phyloP scores from a whole-genome alignment of 2,797 vertebrate genomes.

The Acestrorhynchus altus region DNA sequence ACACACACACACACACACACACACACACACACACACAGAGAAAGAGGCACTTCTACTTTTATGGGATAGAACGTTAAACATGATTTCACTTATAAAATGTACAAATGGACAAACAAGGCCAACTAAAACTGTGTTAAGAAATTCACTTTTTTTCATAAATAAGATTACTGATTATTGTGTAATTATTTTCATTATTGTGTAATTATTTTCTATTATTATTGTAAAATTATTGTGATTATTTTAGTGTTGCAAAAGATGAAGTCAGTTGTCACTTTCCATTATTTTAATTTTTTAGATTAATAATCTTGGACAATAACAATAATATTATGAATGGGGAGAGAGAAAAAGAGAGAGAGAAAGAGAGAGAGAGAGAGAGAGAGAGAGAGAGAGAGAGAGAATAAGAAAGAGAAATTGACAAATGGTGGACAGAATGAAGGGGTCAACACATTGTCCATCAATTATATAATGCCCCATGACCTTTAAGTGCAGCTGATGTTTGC shows the following conservation, averaged over 20 bases:
- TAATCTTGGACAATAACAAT: too few species aligned
- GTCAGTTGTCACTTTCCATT: too few species aligned
- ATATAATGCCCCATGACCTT: conserved; percentile 28
- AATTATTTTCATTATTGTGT: too few species aligned
- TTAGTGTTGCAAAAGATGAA: too few species aligned
- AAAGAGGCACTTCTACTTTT: too few species aligned
- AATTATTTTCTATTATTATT: too few species aligned
- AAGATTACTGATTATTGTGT: too few species aligned
- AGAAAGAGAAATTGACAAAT: conserved; percentile 8
- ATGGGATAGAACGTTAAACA: background rate
- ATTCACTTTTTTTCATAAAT: too few species aligned
- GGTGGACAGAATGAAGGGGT: conserved; percentile 16
- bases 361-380: conserved; percentile 12
- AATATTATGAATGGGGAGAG: background rate
- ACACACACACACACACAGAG: background rate
- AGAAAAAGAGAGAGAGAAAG: background rate
- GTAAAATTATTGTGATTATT: too few species aligned
- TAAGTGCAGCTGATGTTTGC: background rate
- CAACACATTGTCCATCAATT: conserved; percentile 32
- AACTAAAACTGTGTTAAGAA: too few species aligned
- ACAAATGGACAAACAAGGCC: background rate
- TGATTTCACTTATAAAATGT: background rate
- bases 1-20: conserved; percentile 4
- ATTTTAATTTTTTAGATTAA: too few species aligned
- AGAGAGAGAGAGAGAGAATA: conserved; percentile 9